A percentile compares a stretch with the other conserved stretches of the same genome.
Evolutionary conservation across 64 coral and sea anemone species (phyloP).

Genomic region (Montipora capricornis): DNA sequence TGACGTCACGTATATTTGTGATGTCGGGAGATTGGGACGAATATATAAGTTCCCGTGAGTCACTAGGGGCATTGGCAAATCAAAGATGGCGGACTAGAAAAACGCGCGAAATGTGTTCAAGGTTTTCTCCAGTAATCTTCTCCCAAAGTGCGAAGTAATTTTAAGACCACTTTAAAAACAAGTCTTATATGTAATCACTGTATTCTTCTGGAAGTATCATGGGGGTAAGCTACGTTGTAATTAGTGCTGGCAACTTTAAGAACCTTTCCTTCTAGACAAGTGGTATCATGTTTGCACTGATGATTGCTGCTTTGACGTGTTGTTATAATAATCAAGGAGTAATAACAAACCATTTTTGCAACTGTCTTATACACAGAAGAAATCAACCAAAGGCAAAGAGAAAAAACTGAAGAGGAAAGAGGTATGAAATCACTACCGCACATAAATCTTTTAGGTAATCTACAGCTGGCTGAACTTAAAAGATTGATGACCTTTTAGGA

Average conservation of each 20-base stretch:
- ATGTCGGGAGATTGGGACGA: conserved; percentile 22
- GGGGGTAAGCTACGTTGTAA: conserved; percentile 68
- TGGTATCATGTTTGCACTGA: neutral
- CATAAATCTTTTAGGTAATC: too few species aligned
- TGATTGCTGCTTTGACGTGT: too few species aligned
- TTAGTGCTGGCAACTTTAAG: neutral
- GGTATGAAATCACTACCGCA: conserved; percentile 6
- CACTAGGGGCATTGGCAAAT: neutral
- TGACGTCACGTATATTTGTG: conserved; percentile 77
- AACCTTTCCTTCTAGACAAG: neutral
- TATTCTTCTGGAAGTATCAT: conserved; percentile 9
- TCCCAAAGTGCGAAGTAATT: neutral
- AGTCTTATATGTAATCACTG: neutral
- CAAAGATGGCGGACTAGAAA: conserved; percentile 52
- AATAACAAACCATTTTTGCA: neutral
- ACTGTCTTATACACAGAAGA: conserved; percentile 57
- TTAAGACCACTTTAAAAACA: neutral
- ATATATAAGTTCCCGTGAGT: conserved; percentile 2
- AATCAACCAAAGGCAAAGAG: conserved; percentile 96
- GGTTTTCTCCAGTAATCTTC: neutral
- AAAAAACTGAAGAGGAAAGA: conserved; percentile 97
- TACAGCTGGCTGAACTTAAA: neutral
- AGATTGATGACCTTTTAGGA: neutral
- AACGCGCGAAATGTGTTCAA: conserved; percentile 74
- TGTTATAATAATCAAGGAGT: too few species aligned